Base-by-base conservation (phyloP, 2,113 vertebrate species). In the Taurulus bubalis region DNA sequence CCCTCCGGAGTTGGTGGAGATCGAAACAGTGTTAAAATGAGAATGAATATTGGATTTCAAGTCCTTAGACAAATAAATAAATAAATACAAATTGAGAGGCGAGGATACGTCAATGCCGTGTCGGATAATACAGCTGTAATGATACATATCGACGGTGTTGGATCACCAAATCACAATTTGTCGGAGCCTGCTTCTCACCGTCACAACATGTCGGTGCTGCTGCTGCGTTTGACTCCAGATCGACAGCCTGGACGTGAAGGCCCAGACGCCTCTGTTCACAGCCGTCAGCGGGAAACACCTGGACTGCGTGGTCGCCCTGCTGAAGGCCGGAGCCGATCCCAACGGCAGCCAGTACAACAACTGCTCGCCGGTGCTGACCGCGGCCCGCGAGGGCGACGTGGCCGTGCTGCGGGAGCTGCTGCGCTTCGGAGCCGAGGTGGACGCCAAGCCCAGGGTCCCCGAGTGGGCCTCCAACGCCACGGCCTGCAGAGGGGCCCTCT, bases 221-320 rank as follows among this genome's bases (percentile, higher is more conserved):
- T 78, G 30, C 38, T 82, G 8, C 76, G 67, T 62, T 42, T 82
- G 16, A 38, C 6, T 81, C 28, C 85, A 94, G 93, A 53, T 98
- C 3, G 98, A 99, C 92, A 93, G 95, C 80, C 92, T 98, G 82
- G 97, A 99, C 0, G 95, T 97, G 79, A 99, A 99, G 87, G 98
- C 98, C 3, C 97, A 99, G 93, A 99, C 97, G 0, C 97, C 98
- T 0, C 95, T 99, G 71, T 99, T 99, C 85, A 95, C 95, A 1
- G 97, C 98, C 0, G 97, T 98, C 55, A 97, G 94, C 63, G 96
- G 97, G 0, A 97, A 97, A 53, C 96, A 99, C 91, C 83, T 94
- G 36, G 95, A 96, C 51, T 99, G 98, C 1, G 97, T 97, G 64
- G 90, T 86, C 1, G 90, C 90, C 4, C 95, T 99, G 65, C 95